Evolutionary conservation across 2,888 invertebrate genomes (phyloP).

Genomic region (Nudaria mundana): DNA sequence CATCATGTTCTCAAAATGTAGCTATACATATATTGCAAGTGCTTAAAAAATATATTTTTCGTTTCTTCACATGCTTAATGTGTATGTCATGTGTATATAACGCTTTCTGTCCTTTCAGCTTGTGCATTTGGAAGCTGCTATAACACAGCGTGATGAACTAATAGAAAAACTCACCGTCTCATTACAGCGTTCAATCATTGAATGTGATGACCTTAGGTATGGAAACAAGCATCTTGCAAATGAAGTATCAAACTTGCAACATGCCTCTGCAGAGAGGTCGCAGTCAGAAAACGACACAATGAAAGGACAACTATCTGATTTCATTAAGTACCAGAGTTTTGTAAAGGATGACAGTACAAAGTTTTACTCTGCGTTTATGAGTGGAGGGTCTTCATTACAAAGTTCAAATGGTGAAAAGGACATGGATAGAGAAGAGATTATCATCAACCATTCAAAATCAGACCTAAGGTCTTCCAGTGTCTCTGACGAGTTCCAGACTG

Average conservation of each 20-base stretch:
- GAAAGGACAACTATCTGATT: conserved; percentile 70
- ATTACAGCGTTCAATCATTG: conserved; percentile 83
- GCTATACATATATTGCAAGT: too few species aligned
- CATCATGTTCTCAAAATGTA: too few species aligned
- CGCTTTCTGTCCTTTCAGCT: conserved; percentile 82
- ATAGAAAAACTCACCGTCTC: conserved; percentile 87
- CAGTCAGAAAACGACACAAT: conserved; percentile 63
- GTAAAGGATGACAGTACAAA: conserved; percentile 70
- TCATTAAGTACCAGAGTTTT: conserved; percentile 67
- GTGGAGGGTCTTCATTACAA: conserved; percentile 59
- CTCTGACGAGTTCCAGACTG: conserved; percentile 63
- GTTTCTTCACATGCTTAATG: conserved; percentile 39
- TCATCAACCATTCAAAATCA: conserved; percentile 67
- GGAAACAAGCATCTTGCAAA: conserved; percentile 83
- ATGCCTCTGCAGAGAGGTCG: conserved; percentile 53
- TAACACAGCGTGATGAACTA: conserved; percentile 85
- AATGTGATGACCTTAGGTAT: conserved; percentile 81
- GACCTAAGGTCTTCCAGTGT: conserved; percentile 59
- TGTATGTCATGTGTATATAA: conserved; percentile 43
- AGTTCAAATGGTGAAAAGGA: conserved; percentile 73
- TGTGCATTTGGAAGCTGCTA: conserved; percentile 86
- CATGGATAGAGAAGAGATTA: conserved; percentile 75
- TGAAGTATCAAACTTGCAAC: conserved; percentile 79
- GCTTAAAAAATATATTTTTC: too few species aligned
- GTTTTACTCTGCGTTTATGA: conserved; percentile 69